These are phyloP conservation scores for Corythoichthys intestinalis DNA, from an alignment of 2,113 vertebrate species.

Conservation along the genomic window DNA sequence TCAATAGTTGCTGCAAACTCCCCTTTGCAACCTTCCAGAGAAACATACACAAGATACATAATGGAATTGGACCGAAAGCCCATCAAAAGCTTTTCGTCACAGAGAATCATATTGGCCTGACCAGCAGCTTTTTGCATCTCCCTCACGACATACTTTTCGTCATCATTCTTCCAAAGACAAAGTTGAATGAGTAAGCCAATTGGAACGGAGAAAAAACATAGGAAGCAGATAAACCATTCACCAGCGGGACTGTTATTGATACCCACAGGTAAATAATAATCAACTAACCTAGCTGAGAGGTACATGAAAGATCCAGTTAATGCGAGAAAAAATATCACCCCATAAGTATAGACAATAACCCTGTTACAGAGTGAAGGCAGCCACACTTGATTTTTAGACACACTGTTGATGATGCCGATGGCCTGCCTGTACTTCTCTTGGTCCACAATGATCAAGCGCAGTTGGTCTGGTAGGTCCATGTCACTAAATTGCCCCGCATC, in stretches of 20 bases:
- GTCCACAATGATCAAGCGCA: constrained; percentile 49
- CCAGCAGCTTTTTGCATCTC: constrained; percentile 33
- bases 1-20: constrained; percentile 45
- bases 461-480: constrained; percentile 50
- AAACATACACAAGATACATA: constrained; percentile 54
- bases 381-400: constrained; percentile 28
- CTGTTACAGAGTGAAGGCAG: constrained; percentile 16
- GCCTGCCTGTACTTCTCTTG: neutral
- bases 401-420: constrained; percentile 1
- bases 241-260: fast-evolving
- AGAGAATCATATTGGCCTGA: constrained; percentile 51
- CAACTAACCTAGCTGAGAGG: no score
- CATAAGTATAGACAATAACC: neutral
- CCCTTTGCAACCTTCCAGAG: constrained; percentile 32
- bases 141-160: constrained; percentile 21
- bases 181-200: neutral
- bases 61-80: constrained; percentile 42
- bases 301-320: fast-evolving
- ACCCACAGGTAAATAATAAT: no score
- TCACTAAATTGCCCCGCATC: constrained; percentile 54
- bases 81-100: constrained; percentile 45
- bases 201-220: neutral
- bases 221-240: fast-evolving
- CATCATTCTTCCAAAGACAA: constrained; percentile 7
- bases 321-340: fast-evolving